Base-by-base conservation (phyloP, 2,113 vertebrate species). In the Tylochromis polylepis region DNA sequence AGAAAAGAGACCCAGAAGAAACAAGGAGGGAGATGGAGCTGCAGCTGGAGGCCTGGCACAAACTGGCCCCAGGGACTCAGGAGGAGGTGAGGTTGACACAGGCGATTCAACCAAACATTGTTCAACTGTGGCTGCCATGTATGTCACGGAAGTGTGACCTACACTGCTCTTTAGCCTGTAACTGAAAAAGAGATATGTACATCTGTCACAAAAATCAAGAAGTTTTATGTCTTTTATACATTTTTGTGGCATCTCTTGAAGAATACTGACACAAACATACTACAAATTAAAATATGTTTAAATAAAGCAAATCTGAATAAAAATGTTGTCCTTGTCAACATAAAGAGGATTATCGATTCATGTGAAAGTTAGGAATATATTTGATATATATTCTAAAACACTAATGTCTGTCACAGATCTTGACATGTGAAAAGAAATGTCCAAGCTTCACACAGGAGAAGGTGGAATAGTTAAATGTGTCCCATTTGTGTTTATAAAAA, bases 21-120 rank as follows among this genome's bases (percentile, higher is more conserved):
- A 94, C 99, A 8, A 96, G 98, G 88, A 97, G 93, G 89, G 97
- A 99, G 92, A 96, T 99, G 95, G 98, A 99, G 96, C 96, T 94
- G 84, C 98, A 99, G 34, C 65, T 99, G 94, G 97, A 98, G 92
- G 93, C 93, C 9, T 99, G 98, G 97, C 96, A 98, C 80, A 95
- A 92, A 86, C 97, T 97, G 72, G 91, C 95, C 31, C 88, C 94
- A 79, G 97, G 97, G 89, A 95, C 95, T 67, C 93, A 90, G 82
- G 97, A 97, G 87, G 98, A 99, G 96, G 99, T 99, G 83, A 91
- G 87, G 3, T 2, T 7, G n/a, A 36, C 3, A 29, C 2, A 3
- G 6, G 11, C 11, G 22, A 10, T 38, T 2, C n/a, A 70, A 70
- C 4, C 38, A 70, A 70, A 46, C 67, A 72, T 46, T 46, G 67